phyloP scores from a whole-genome alignment of 2,797 vertebrate genomes.

The Hippocampus kuda region DNA sequence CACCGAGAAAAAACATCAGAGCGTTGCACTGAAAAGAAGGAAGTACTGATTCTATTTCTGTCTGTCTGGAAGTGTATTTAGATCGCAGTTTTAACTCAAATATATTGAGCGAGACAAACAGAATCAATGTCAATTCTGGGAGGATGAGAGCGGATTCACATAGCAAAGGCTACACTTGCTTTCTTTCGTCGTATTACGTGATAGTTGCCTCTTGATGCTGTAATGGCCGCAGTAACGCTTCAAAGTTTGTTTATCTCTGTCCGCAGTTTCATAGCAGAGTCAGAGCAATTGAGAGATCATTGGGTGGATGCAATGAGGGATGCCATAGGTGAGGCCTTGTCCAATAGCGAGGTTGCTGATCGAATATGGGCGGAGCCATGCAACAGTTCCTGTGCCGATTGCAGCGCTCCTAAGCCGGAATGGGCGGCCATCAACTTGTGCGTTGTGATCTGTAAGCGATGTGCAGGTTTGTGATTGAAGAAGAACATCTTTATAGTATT shows the following conservation, averaged over 20 bases:
- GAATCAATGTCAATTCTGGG: slow-evolving; percentile 17
- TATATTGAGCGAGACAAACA: not conserved
- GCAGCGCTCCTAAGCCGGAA: slow-evolving; percentile 71
- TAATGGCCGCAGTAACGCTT: slow-evolving; percentile 28
- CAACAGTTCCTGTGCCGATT: slow-evolving; percentile 83
- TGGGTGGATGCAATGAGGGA: slow-evolving; percentile 86
- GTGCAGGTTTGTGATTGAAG: slow-evolving; percentile 69
- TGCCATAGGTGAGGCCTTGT: slow-evolving; percentile 78
- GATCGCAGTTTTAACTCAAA: slow-evolving; percentile 27
- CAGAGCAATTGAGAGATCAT: slow-evolving; percentile 76
- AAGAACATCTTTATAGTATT: not conserved
- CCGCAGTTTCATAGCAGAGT: slow-evolving; percentile 78
- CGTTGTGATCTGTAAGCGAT: slow-evolving; percentile 87
- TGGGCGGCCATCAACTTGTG: slow-evolving; percentile 94
- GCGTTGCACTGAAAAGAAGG: slow-evolving; percentile 26
- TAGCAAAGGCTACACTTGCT: slow-evolving; percentile 3
- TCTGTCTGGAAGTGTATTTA: slow-evolving; percentile 14
- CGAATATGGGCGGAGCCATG: slow-evolving; percentile 75
- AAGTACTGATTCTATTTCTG: slow-evolving; percentile 22
- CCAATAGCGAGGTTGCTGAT: slow-evolving; percentile 80
- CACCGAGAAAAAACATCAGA: slow-evolving; percentile 5
- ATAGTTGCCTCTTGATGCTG: not conserved
- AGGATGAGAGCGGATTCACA: not conserved
- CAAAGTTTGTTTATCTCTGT: slow-evolving; percentile 22
- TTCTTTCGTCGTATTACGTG: slow-evolving; percentile 2